Evolutionary conservation across 1,140 invertebrate genomes (phyloP).

Genomic region (Sinella curviseta): DNA sequence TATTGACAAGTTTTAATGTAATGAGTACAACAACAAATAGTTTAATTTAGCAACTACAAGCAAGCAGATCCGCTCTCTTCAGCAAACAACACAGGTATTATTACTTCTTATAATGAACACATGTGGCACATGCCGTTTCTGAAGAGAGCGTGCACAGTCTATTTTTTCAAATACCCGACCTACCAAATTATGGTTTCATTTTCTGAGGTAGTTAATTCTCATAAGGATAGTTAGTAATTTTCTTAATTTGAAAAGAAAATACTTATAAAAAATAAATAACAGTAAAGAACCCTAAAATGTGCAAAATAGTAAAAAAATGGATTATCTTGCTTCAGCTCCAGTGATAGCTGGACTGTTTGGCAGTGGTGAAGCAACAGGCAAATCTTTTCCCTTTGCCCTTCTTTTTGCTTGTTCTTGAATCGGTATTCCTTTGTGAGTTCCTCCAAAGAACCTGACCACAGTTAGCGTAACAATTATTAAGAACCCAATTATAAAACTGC

Average conservation of each 20-base stretch:
- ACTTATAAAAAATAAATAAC: too few species aligned
- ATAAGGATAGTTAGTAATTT: too few species aligned
- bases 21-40: not conserved
- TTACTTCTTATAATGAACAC: constrained; percentile 27
- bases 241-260: too few species aligned
- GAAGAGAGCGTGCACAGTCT: not conserved
- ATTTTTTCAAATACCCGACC: not conserved
- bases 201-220: too few species aligned
- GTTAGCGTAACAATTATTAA: not conserved
- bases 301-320: not conserved
- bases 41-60: not conserved
- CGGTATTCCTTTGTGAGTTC: constrained; percentile 17
- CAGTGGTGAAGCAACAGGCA: not conserved
- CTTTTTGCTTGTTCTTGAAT: not conserved
- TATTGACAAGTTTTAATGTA: too few species aligned
- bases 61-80: constrained; percentile 6
- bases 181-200: not conserved
- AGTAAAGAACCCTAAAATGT: too few species aligned
- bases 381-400: not conserved
- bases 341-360: constrained; percentile 13
- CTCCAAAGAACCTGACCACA: not conserved
- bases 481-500: not conserved
- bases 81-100: constrained; percentile 24
- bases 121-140: constrained; percentile 25
- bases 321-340: not conserved